A percentile compares a stretch with the other conserved stretches of the same genome.
Conservation (phyloP, 2,888 invertebrate genomes). For the Sminthurinus aureus region DNA sequence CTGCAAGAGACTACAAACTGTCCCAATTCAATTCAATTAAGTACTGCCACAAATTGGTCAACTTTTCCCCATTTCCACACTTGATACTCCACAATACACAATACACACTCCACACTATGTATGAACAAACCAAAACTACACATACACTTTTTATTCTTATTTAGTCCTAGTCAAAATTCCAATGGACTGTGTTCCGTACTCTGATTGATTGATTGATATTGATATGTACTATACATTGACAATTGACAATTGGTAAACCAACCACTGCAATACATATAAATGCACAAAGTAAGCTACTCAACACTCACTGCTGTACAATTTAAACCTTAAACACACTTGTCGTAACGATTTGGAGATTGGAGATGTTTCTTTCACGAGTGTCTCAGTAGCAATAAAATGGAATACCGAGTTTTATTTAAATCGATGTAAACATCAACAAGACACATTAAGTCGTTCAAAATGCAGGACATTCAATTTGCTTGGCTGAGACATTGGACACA, state of each 20-base stretch:
- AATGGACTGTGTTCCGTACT: background rate
- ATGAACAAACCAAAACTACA: background rate
- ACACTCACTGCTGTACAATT: too few species aligned
- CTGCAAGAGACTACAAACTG: too few species aligned
- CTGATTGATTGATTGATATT: background rate
- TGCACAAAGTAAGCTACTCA: too few species aligned
- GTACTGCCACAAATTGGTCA: background rate
- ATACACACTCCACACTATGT: too few species aligned
- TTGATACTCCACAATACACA: too few species aligned
- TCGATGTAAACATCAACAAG: conserved; percentile 31
- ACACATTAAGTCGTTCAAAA: background rate
- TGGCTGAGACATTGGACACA: background rate
- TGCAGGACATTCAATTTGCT: background rate
- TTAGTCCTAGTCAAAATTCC: too few species aligned
- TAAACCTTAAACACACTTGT: background rate
- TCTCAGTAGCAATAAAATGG: conserved; percentile 11
- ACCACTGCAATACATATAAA: too few species aligned
- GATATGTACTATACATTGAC: background rate
- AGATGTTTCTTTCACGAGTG: conserved; percentile 23
- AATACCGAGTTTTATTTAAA: conserved; percentile 27
- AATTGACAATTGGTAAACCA: too few species aligned
- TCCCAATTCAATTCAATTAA: background rate
- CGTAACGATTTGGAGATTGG: conserved; percentile 12
- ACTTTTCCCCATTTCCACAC: background rate
- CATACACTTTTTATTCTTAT: too few species aligned